A percentile compares a stretch with the other conserved stretches of the same genome.
These are phyloP conservation scores for Ptilodon capucinus DNA, from an alignment of 2,888 invertebrate species.

Conservation along the genomic window DNA sequence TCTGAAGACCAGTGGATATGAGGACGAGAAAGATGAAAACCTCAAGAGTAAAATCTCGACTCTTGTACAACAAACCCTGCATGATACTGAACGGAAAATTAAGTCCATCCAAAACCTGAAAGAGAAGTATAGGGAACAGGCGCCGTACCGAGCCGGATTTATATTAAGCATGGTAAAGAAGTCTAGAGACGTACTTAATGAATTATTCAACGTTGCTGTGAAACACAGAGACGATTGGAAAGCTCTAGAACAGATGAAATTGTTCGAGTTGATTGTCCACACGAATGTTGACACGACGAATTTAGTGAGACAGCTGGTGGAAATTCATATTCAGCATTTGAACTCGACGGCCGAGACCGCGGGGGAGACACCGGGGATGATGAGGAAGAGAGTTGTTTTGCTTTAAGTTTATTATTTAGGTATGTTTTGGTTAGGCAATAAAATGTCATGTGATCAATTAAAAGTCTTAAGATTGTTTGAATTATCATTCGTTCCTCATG, in stretches of 20 bases:
- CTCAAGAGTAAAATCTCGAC: conserved; percentile 59
- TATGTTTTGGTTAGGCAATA: background rate
- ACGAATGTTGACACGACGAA: conserved; percentile 69
- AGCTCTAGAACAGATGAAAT: conserved; percentile 65
- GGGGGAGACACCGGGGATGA: background rate
- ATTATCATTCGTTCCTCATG: background rate
- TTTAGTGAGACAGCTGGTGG: conserved; percentile 60
- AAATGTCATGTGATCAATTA: background rate
- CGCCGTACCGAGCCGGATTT: conserved; percentile 61
- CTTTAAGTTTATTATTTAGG: conserved; percentile 9
- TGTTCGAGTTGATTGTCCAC: conserved; percentile 68
- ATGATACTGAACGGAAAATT: conserved; percentile 57
- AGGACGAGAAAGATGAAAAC: conserved; percentile 49
- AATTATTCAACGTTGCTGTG: conserved; percentile 66
- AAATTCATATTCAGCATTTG: conserved; percentile 53
- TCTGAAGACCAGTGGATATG: conserved; percentile 4
- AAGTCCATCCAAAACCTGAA: conserved; percentile 45
- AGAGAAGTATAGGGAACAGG: conserved; percentile 32
- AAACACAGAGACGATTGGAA: conserved; percentile 67
- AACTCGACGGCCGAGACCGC: conserved; percentile 34
- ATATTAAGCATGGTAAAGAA: conserved; percentile 65
- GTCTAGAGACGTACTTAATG: conserved; percentile 58
- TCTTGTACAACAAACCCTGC: conserved; percentile 60
- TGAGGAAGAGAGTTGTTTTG: conserved; percentile 43
- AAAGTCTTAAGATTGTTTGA: background rate